These are phyloP conservation scores for Sphecodes monilicornis DNA, from an alignment of 2,888 invertebrate species.

Conservation along the genomic window DNA sequence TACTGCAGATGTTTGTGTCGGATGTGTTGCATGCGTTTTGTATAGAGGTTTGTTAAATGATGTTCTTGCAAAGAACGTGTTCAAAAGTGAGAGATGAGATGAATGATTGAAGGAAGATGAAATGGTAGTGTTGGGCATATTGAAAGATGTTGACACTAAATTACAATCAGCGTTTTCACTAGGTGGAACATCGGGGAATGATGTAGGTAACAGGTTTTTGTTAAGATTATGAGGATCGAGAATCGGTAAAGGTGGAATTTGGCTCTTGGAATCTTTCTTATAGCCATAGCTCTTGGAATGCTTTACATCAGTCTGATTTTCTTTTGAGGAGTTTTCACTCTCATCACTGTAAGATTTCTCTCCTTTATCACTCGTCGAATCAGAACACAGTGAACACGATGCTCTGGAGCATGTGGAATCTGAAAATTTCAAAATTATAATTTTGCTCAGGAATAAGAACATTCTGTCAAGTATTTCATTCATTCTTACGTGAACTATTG, in stretches of 20 bases:
- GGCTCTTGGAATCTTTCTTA: slow-evolving; percentile 81
- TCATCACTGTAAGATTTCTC: slow-evolving; percentile 83
- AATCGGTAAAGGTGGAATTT: slow-evolving; percentile 80
- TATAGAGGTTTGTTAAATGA: slow-evolving; percentile 67
- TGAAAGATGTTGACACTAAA: slow-evolving; percentile 78
- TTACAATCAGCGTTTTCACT: slow-evolving; percentile 69
- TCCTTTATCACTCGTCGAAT: slow-evolving; percentile 83
- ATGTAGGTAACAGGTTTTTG: slow-evolving; percentile 67
- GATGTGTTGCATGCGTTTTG: slow-evolving; percentile 44
- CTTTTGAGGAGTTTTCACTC: slow-evolving; percentile 76
- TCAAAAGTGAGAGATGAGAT: slow-evolving; percentile 59
- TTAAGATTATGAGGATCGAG: slow-evolving; percentile 71
- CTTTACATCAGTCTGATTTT: slow-evolving; percentile 77
- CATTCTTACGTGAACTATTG: slow-evolving; percentile 81
- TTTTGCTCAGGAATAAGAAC: background rate
- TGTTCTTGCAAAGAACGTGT: slow-evolving; percentile 65
- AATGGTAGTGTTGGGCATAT: slow-evolving; percentile 57
- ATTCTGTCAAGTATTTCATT: background rate
- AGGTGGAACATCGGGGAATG: slow-evolving; percentile 67
- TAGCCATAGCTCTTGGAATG: slow-evolving; percentile 83
- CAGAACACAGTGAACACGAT: slow-evolving; percentile 89
- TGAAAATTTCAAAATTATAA: slow-evolving; percentile 78
- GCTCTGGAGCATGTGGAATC: slow-evolving; percentile 91
- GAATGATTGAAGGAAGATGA: slow-evolving; percentile 64
- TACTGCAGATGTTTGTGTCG: slow-evolving; percentile 42